phyloP scores from a whole-genome alignment of 2,888 invertebrate genomes.

The Melinaea menophilus region DNA sequence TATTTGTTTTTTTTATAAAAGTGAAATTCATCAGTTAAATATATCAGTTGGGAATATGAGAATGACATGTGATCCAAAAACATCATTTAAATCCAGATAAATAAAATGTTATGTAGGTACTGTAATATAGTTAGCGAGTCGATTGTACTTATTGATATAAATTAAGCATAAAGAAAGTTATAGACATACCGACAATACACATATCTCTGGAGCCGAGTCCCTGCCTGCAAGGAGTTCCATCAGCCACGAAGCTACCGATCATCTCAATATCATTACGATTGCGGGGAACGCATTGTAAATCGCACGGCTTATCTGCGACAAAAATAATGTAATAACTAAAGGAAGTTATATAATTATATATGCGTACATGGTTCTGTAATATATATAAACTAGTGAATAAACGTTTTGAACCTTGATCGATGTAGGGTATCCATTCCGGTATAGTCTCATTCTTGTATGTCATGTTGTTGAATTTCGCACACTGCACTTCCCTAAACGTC shows the following conservation, averaged over 20 bases:
- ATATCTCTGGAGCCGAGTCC: conserved; percentile 88
- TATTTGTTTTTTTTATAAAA: too few relatives aligned
- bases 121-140: too few relatives aligned
- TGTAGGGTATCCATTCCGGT: conserved; percentile 84
- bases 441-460: conserved; percentile 83
- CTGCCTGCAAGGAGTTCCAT: conserved; percentile 88
- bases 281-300: conserved; percentile 88
- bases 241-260: conserved; percentile 85
- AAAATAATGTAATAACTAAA: conserved; percentile 5
- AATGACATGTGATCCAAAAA: too few relatives aligned
- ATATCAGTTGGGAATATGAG: too few relatives aligned
- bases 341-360: conserved; percentile 2
- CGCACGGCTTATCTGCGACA: conserved; percentile 84
- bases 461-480: conserved; percentile 82
- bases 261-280: conserved; percentile 84
- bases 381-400: too few relatives aligned
- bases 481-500: conserved; percentile 87
- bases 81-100: too few relatives aligned
- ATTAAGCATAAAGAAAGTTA: background rate
- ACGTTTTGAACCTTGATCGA: conserved; percentile 80
- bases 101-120: too few relatives aligned
- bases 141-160: background rate
- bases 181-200: conserved; percentile 81
- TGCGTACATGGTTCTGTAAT: background rate
- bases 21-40: too few relatives aligned